A percentile compares a stretch with the other conserved stretches of the same genome.
These are phyloP conservation scores for Hydriomena furcata DNA, from an alignment of 2,888 invertebrate species.

Conservation along the genomic window DNA sequence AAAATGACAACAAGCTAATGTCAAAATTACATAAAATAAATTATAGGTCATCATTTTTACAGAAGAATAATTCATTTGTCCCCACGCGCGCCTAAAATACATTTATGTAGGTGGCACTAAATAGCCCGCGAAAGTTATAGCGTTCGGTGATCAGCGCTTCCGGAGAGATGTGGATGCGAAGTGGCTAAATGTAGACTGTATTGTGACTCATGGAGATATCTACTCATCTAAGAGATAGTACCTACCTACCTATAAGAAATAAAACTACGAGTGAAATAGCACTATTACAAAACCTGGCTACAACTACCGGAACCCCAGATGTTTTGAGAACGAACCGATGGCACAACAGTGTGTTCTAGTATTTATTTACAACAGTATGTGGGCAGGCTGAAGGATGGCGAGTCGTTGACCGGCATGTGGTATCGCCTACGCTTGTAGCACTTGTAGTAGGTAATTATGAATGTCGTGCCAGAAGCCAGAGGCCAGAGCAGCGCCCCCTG, in stretches of 20 bases:
- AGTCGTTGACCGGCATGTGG: constrained; percentile 10
- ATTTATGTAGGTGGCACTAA: background rate
- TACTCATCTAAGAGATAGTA: background rate
- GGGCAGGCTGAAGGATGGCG: constrained; percentile 21
- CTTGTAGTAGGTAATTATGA: too few species aligned
- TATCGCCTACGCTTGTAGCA: too few species aligned
- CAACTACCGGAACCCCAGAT: background rate
- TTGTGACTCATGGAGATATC: constrained; percentile 6
- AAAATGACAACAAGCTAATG: too few species aligned
- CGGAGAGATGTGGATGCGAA: constrained; percentile 38
- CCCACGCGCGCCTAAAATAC: constrained; percentile 4
- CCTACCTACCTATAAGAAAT: too few species aligned
- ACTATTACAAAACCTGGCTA: background rate
- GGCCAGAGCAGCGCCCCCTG: too few species aligned
- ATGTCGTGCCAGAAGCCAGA: too few species aligned
- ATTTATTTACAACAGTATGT: background rate
- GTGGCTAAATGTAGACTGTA: constrained; percentile 21
- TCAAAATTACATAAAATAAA: too few species aligned
- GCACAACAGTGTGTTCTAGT: background rate
- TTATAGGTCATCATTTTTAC: background rate
- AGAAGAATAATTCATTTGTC: background rate
- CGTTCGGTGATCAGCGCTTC: constrained; percentile 47
- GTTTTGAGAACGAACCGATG: background rate
- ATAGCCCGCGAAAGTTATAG: constrained; percentile 31
- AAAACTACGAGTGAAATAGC: too few species aligned